Percentiles rank a stretch among this genome's conserved stretches.
Conservation (phyloP, 53 echinoderm and acorn worm genomes). For the Pentamera pediparva region DNA sequence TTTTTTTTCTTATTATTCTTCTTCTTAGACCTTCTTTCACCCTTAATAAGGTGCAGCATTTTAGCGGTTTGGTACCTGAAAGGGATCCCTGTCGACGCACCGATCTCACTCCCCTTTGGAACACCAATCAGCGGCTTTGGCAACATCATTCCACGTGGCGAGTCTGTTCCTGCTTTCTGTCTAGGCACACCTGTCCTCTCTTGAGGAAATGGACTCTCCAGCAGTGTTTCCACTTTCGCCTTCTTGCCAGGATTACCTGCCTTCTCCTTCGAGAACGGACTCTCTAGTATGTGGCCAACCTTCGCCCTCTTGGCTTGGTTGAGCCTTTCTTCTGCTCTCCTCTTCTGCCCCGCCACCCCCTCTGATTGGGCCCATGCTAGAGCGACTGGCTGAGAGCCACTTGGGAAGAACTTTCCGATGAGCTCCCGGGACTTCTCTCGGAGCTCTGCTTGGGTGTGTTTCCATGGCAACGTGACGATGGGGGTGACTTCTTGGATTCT, state of each 20-base stretch:
- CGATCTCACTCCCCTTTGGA: too few relatives aligned
- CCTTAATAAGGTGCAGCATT: too few relatives aligned
- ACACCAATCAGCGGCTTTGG: too few relatives aligned
- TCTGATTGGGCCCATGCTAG: neutral
- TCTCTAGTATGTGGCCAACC: neutral
- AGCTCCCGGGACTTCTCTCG: neutral
- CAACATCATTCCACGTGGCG: too few relatives aligned
- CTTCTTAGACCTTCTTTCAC: too few relatives aligned
- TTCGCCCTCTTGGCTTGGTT: neutral
- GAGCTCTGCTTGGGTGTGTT: constrained; percentile 13
- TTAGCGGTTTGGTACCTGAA: too few relatives aligned
- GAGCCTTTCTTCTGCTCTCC: neutral
- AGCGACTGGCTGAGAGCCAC: neutral
- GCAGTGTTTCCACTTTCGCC: neutral
- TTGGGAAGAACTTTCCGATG: neutral
- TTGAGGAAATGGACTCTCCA: too few relatives aligned
- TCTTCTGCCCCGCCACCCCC: neutral
- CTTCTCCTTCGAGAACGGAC: constrained; percentile 1
- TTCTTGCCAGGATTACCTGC: neutral
- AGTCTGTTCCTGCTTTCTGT: too few relatives aligned
- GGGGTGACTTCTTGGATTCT: constrained; percentile 13
- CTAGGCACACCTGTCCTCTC: too few relatives aligned
- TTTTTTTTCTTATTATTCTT: too few relatives aligned
- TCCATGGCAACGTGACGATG: constrained; percentile 8
- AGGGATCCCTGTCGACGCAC: too few relatives aligned